These are phyloP conservation scores for Mormyrops attenuatus DNA, from an alignment of 2,797 vertebrate genomes.

Conservation along the genomic window DNA sequence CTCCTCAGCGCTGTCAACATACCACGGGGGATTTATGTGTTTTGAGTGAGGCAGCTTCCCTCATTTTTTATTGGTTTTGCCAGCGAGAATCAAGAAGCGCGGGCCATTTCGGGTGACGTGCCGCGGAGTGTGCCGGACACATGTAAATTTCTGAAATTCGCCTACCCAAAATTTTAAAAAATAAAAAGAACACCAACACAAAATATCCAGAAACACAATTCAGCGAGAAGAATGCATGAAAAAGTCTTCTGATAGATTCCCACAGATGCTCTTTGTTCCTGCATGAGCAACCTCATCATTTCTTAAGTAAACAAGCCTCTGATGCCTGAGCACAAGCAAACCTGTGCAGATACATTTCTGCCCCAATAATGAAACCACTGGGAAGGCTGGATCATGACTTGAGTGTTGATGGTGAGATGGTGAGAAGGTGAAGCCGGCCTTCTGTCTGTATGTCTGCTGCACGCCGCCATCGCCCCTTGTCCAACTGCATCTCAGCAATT, in stretches of 20 bases:
- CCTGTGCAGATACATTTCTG: not conserved
- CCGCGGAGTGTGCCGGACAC: not conserved
- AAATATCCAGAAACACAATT: not conserved
- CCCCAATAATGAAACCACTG: not conserved
- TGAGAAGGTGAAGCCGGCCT: not conserved
- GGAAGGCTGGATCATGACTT: not conserved
- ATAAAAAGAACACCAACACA: not conserved
- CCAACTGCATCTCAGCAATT: not conserved
- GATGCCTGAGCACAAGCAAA: not conserved
- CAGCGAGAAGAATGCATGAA: not conserved
- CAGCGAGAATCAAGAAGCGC: not conserved
- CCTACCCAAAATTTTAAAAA: not conserved
- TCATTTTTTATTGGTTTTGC: slow-evolving; percentile 12
- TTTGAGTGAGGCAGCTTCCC: not conserved
- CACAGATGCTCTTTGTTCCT: not conserved
- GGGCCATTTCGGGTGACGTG: not conserved
- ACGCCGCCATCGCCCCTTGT: not conserved
- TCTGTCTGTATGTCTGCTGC: not conserved
- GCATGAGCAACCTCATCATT: not conserved
- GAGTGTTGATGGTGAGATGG: not conserved
- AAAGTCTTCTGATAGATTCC: not conserved
- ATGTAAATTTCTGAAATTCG: not conserved
- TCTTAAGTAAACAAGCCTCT: not conserved
- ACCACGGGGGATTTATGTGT: not conserved
- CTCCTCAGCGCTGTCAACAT: not conserved